Base-by-base conservation (phyloP, 2,888 invertebrate species). In the Allygus modestus region DNA sequence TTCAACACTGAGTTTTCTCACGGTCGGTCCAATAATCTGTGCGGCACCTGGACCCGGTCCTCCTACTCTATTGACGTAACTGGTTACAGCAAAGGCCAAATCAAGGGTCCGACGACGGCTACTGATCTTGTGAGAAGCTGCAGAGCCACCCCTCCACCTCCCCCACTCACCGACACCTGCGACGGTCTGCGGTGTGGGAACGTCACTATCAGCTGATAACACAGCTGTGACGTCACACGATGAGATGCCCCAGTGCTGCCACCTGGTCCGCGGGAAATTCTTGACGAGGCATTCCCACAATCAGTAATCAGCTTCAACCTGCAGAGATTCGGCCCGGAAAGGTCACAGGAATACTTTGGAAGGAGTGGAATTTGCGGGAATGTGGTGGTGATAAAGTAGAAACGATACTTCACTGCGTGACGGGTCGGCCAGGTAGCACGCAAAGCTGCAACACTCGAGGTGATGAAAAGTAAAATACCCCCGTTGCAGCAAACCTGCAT, bases 181-280 rank as follows among this genome's bases (percentile, higher is more conserved):
- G 5, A 9, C 15, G 51, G 9, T 2, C 23, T 17, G 51, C 15
- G 9, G 23, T 65, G 65, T 65, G 65, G 65, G 65, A 65, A 65
- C 65, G 9, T 31, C 65, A 65, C 26, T 58, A 65, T 65, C 65
- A 65, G 65, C 65, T 65, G 65, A 65, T 65, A 65, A 31, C 65
- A 65, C 65, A 51, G 17, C 51, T n/a, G 58, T 31, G 65, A 65
- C 65, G 65, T 65, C 65, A 65, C 31, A 17, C 37, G 4, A 11
- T 37, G 37, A 46, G 65, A 65, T 31, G 65, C 65, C 65, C 65
- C 28, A 28, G 28, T 65, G 31, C 28, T 58, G 58, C 58, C 58
- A 58, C 58, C 58, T 58, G 58, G 28, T 28, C 31, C 65, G 65
- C 65, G 65, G 65, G 65, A 65, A 65, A 65, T 65, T 28, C 65